Percentiles rank a stretch among this genome's conserved stretches.
These are phyloP conservation scores for Siniperca undulata DNA, from an alignment of 2,797 vertebrate species.

Conservation along the genomic window DNA sequence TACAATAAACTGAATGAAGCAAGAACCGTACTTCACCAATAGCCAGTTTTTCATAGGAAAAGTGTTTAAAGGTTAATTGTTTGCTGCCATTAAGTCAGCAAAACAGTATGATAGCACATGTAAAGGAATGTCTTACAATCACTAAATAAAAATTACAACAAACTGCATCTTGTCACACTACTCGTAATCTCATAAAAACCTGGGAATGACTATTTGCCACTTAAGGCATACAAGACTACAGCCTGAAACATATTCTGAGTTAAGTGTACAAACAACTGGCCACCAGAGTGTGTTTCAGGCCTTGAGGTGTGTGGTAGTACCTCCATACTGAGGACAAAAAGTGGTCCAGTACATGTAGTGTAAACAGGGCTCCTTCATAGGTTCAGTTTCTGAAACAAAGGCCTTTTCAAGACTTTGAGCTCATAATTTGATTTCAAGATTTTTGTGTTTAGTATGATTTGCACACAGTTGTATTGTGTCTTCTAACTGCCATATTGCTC, in stretches of 20 bases:
- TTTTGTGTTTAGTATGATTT: background rate
- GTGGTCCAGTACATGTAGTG: constrained; percentile 6
- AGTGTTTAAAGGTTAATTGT: background rate
- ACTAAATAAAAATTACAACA: constrained; percentile 10
- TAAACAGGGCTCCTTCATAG: constrained; percentile 31
- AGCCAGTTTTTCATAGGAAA: background rate
- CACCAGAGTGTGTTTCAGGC: constrained; percentile 3
- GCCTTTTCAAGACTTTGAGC: background rate
- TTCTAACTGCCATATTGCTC: background rate
- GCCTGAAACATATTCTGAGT: constrained; percentile 10
- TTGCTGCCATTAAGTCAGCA: background rate
- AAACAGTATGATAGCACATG: constrained; percentile 10
- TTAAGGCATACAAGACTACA: constrained; percentile 15
- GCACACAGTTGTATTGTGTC: background rate
- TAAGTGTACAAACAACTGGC: background rate
- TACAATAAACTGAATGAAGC: background rate
- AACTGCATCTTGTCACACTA: background rate
- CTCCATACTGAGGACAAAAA: background rate
- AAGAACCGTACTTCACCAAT: background rate
- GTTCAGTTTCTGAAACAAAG: background rate
- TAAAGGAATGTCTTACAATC: constrained; percentile 54
- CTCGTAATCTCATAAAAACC: constrained; percentile 34
- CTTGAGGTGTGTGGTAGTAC: background rate
- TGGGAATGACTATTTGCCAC: background rate
- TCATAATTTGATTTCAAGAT: background rate